A percentile compares a stretch with the other conserved stretches of the same genome.
These are phyloP conservation scores for Archocentrus centrarchus DNA, from an alignment of 2,113 vertebrate genomes.

Conservation along the genomic window DNA sequence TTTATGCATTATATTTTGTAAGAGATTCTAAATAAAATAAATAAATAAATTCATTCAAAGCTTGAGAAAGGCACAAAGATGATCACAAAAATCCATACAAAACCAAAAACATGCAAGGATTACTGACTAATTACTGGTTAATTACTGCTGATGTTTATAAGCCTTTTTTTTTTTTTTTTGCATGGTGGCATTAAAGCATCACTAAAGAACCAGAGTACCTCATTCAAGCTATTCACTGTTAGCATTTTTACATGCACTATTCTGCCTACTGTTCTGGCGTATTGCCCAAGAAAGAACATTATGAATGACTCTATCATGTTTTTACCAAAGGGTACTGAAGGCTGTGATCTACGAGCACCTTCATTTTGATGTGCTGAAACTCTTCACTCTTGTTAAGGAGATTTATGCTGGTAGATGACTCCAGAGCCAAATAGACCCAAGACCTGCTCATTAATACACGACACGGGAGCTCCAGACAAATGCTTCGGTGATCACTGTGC, in stretches of 20 bases:
- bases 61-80: neutral
- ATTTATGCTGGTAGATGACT: slow-evolving; percentile 68
- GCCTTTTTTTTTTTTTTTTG: no score
- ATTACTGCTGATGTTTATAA: neutral
- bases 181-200: neutral
- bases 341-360: slow-evolving; percentile 63
- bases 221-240: neutral
- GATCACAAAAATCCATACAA: neutral
- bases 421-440: slow-evolving; percentile 39
- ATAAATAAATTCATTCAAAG: no score
- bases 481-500: slow-evolving; percentile 40
- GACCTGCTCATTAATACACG: slow-evolving; percentile 63
- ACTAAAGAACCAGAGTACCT: neutral
- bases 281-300: slow-evolving; percentile 38
- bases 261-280: neutral
- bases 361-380: slow-evolving; percentile 58
- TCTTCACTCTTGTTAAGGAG: slow-evolving; percentile 67
- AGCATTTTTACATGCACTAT: slow-evolving; percentile 7
- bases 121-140: neutral
- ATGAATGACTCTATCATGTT: slow-evolving; percentile 58
- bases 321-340: slow-evolving; percentile 34
- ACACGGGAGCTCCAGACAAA: slow-evolving; percentile 19
- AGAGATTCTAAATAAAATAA: no score
- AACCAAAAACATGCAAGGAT: neutral
- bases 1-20: neutral